Evolutionary conservation across 2,113 vertebrate species (phyloP), one percentile per base, ranked within the genome.

Genomic region (Nibea coibor): DNA sequence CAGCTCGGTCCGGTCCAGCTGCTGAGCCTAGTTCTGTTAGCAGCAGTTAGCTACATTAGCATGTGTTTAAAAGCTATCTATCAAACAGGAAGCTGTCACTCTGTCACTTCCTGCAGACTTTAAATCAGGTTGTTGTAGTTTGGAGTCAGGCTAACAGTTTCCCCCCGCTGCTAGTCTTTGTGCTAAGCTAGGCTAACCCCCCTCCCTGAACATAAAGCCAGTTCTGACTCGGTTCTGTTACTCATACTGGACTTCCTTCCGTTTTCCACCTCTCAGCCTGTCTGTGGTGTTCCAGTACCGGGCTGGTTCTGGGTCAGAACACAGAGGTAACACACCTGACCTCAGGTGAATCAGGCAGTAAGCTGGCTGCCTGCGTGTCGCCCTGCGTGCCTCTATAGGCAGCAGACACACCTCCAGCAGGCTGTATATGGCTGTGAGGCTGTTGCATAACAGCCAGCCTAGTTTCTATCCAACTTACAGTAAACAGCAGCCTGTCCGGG

Each of bases 391-490:
- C 42, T 75, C 78, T 73, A 85, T 83, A 83, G 77, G 83, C 35
- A 3, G 58, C 83, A 42, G 88, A 83, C 87, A 89, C 85, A 74
- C 85, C 88, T 85, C 76, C 80, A 26, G 19, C 14, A 22, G 2
- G 22, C 84, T 89, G 75, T 82, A 78, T 80, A 56, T 76, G 87
- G 88, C 82, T 82, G 24, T 68, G 35, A 26, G 58, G 50, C 70
- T 57, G 87, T 92, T 93, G 81, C 88, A 81, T 92, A 93, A 93
- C 87, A 14, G 12, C 35, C 85, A 90, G 82, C 90, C 90, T 92
- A 92, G 45, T 92, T 91, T 88, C 84, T 62, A 57, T 64, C 85
- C 75, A 92, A 90, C 88, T 89, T 89, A 89, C 84, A 84, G 89
- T 90, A 85, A 91, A 89, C 87, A 93, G 78, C 83, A 77, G 82